Evolutionary conservation across 37 sponge, comb jelly and placozoan species (phyloP), one percentile per base, ranked within the genome.

Genomic region (Amphimedon queenslandica): DNA sequence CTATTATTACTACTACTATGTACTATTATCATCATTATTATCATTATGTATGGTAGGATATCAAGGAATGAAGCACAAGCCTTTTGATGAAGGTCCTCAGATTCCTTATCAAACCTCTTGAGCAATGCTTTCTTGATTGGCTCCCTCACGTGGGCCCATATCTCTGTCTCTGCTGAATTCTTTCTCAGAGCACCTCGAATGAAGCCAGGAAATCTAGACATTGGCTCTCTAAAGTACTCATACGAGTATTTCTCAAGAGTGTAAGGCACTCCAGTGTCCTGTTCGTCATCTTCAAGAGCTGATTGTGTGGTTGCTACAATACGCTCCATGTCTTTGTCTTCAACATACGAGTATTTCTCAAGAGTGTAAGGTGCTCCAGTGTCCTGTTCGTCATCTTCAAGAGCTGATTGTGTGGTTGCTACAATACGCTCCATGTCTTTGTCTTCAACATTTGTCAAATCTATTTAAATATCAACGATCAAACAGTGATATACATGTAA

Each of bases 61-160:
- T 87, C 90, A 36, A 95, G 40, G 89, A 95, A 95, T 21, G 89
- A 72, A 8, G 37, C 35, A 30, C 40, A 43, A 1, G 92, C 86
- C 55, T 85, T 88, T 67, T 79, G 82, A 67, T 77, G 84, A 1
- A 95, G 37, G 68, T 94, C 95, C 10, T 83, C 86, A 23, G 92
- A 75, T 36, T 87, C 80, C 66, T 76, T 70, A n/a, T n/a, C n/a
- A 11, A 95, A 40, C 76, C 85, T 95, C 87, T 95, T 95, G 77
- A 95, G 58, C 25, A 95, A 70, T 24, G 96, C 90, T 31, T 70
- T 68, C 75, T 92, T 95, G 73, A 95, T 79, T 42, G 92, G 92
- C 39, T 95, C 96, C 90, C 88, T 78, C 24, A 84, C 53, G 68
- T 75, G 90, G 39, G 75, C 58, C 95, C 95, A 94, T 20, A 89